Evolutionary conservation across 2,888 invertebrate genomes (phyloP).

Genomic region (Dryobota labecula): DNA sequence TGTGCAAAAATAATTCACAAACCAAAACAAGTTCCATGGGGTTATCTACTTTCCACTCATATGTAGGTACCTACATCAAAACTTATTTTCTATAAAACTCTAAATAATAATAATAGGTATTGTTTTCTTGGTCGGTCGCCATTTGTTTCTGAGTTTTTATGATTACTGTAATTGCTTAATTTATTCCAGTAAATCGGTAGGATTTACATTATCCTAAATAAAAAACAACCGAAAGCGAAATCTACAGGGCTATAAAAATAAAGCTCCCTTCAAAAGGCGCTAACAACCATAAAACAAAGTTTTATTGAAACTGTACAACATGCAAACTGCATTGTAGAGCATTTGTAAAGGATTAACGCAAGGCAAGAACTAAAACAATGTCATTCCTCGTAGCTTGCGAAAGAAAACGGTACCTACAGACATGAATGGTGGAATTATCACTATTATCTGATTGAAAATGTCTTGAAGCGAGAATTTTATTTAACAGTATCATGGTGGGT

Average conservation of each 20-base stretch:
- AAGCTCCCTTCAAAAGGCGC: constrained; percentile 4
- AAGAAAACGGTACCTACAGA: constrained; percentile 56
- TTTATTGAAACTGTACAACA: constrained; percentile 69
- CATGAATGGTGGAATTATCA: constrained; percentile 28
- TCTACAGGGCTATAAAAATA: constrained; percentile 9
- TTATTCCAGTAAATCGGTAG: not conserved
- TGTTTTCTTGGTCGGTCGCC: too few relatives aligned
- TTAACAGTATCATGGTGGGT: constrained; percentile 27
- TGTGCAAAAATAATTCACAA: too few relatives aligned
- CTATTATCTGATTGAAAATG: constrained; percentile 16
- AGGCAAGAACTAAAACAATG: constrained; percentile 66
- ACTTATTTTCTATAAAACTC: too few relatives aligned
- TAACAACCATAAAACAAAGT: constrained; percentile 35
- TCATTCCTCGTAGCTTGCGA: constrained; percentile 66
- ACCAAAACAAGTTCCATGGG: too few relatives aligned
- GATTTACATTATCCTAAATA: not conserved
- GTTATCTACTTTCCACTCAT: too few relatives aligned
- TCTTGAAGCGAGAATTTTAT: constrained; percentile 13
- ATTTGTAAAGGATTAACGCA: constrained; percentile 72
- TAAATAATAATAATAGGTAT: too few relatives aligned
- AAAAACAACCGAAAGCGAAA: constrained; percentile 33
- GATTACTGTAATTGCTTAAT: too few relatives aligned
- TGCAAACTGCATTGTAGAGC: constrained; percentile 70
- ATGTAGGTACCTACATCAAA: too few relatives aligned
- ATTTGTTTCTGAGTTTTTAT: too few relatives aligned